Base-by-base conservation (phyloP, 2,888 invertebrate species). In the Tetragnatha montana region DNA sequence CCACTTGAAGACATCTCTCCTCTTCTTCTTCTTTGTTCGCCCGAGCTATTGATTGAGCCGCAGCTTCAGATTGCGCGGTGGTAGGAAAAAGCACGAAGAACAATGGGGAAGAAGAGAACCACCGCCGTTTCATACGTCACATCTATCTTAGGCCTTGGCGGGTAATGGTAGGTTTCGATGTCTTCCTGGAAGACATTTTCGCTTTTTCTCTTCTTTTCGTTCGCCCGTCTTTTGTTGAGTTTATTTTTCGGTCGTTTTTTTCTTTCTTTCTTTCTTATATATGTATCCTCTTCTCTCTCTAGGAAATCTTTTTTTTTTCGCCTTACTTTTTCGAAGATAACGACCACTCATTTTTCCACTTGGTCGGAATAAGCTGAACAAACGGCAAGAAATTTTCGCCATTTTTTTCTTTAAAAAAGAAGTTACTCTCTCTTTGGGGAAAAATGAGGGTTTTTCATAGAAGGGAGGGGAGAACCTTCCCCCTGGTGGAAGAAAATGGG, bases 121-220 rank as follows among this genome's bases (percentile, higher is more conserved):
- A 76, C 81, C 87, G 87, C 87, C 87, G 87, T 87, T 87, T 47
- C 81, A 81, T 87, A 87, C 87, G 81, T 87, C 87, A 87, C 87
- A 81, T 87, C 87, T 76, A 87, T 87, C 87, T 81, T 87, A 70
- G 60, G 35, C 87, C 49, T 75, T 50, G 81, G 81, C 69, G 87
- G 75, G 81, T 87, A 87, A 87, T 87, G 87, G 87, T 87, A 87
- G 87, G 87, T 87, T 87, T 87, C 87, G 69, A 60, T 87, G 87
- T 87, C 87, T 87, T 82, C 87, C 12, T 14, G 35, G 87, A 87
- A 87, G 87, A 87, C 87, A 87, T 87, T 87, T 87, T 81, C 75
- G 81, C 87, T 82, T 70, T 35, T 69, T 51, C 70, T 49, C 35
- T 8, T n/a, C n/a, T 50, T 21, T 17, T 50, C 10, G 4, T 21